Conservation (phyloP, 1,140 invertebrate species). For the Brachionus angularis region DNA sequence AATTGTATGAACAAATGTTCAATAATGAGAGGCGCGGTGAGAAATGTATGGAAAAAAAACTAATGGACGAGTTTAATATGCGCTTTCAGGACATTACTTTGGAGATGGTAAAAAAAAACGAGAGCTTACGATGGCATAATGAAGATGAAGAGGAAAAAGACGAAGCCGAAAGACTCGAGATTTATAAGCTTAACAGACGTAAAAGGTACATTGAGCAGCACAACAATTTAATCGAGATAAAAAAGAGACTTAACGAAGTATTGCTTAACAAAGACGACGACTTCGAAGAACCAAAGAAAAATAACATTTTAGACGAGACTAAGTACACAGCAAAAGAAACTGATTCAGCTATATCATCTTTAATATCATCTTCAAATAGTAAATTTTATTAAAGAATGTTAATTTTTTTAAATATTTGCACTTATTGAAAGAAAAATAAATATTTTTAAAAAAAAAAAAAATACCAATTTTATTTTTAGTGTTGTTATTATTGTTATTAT, state of each 20-base stretch:
- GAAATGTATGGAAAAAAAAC: background rate
- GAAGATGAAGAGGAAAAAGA: background rate
- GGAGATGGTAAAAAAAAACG: background rate
- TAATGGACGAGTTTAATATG: too few species aligned
- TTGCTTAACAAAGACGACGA: background rate
- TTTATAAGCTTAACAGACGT: constrained; percentile 41
- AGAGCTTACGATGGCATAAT: constrained; percentile 37
- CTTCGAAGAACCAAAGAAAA: background rate
- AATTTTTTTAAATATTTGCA: background rate
- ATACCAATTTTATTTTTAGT: too few species aligned
- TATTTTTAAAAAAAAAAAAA: too few species aligned
- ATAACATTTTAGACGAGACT: background rate
- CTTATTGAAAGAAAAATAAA: constrained; percentile 18
- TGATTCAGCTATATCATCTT: constrained; percentile 36
- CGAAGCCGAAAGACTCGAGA: constrained; percentile 13
- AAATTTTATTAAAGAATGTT: background rate
- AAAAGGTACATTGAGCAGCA: constrained; percentile 39
- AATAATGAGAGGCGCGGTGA: too few species aligned
- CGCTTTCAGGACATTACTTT: background rate
- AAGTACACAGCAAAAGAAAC: constrained; percentile 6
- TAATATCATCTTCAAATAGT: background rate
- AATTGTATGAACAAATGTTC: too few species aligned
- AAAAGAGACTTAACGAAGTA: background rate
- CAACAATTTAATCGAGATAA: too few species aligned
- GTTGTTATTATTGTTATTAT: too few species aligned